Evolutionary conservation across 2,888 invertebrate species (phyloP).

Genomic region (Oscheius sp.): DNA sequence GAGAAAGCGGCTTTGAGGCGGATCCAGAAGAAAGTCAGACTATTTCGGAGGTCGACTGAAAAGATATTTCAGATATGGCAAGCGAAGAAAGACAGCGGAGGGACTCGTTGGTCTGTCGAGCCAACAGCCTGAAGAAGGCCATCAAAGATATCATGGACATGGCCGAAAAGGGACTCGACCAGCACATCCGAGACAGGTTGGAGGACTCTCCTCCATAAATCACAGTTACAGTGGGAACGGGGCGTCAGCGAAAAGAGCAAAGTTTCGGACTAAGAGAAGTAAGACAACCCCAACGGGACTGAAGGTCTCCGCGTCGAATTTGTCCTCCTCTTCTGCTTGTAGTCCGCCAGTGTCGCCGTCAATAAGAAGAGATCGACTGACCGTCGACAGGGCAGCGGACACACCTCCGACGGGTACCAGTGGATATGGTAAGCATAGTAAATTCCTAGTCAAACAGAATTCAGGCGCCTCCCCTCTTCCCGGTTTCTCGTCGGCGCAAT

Average conservation of each 20-base stretch:
- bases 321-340: slow-evolving; percentile 58
- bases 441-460: background rate
- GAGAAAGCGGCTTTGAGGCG: slow-evolving; percentile 60
- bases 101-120: slow-evolving; percentile 79
- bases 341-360: slow-evolving; percentile 53
- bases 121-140: slow-evolving; percentile 86
- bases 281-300: slow-evolving; percentile 61
- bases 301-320: slow-evolving; percentile 55
- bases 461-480: background rate
- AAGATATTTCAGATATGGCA: background rate
- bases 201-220: background rate
- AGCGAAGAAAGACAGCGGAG: slow-evolving; percentile 73
- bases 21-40: slow-evolving; percentile 48
- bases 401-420: slow-evolving; percentile 12
- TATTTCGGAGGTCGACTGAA: background rate
- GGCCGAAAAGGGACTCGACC: slow-evolving; percentile 79
- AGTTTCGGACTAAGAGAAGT: slow-evolving; percentile 60
- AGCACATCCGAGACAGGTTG: slow-evolving; percentile 44
- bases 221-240: slow-evolving; percentile 22
- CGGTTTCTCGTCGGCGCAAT: slow-evolving; percentile 1
- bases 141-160: slow-evolving; percentile 85
- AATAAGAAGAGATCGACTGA: slow-evolving; percentile 2
- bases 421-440: slow-evolving; percentile 11
- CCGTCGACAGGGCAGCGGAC: slow-evolving; percentile 15
- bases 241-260: slow-evolving; percentile 50